These are phyloP conservation scores for Rhaphigaster nebulosa DNA, from an alignment of 2,888 invertebrate species.

Conservation along the genomic window DNA sequence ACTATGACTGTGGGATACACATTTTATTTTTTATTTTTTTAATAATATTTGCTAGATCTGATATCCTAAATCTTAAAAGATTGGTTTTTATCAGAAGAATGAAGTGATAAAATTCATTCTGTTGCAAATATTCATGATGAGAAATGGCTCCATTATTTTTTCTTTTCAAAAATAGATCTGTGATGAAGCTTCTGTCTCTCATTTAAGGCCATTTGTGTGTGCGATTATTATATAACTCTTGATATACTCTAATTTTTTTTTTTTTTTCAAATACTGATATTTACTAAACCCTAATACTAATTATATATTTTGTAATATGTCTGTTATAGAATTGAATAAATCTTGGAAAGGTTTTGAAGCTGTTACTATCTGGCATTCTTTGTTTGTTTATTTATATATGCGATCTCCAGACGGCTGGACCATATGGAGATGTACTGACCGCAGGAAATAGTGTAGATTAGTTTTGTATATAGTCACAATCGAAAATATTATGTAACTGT, in stretches of 20 bases:
- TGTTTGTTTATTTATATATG: neutral
- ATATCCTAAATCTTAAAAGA: neutral
- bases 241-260: neutral
- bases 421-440: neutral
- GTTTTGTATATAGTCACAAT: neutral
- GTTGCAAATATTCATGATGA: too few relatives aligned
- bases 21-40: too few relatives aligned
- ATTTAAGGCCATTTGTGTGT: neutral
- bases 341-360: conserved; percentile 12
- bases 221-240: neutral
- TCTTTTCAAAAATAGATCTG: neutral
- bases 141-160: neutral
- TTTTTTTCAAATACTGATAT: neutral
- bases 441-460: neutral
- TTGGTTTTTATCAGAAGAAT: neutral
- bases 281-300: neutral
- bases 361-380: neutral
- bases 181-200: neutral
- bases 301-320: neutral
- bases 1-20: too few relatives aligned
- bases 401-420: conserved; percentile 14
- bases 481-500: neutral
- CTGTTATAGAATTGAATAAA: conserved; percentile 2
- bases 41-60: too few relatives aligned
- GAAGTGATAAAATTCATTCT: neutral